A percentile compares a stretch with the other conserved stretches of the same genome.
phyloP scores from a whole-genome alignment of 2,113 vertebrate genomes.

The Perccottus glenii region DNA sequence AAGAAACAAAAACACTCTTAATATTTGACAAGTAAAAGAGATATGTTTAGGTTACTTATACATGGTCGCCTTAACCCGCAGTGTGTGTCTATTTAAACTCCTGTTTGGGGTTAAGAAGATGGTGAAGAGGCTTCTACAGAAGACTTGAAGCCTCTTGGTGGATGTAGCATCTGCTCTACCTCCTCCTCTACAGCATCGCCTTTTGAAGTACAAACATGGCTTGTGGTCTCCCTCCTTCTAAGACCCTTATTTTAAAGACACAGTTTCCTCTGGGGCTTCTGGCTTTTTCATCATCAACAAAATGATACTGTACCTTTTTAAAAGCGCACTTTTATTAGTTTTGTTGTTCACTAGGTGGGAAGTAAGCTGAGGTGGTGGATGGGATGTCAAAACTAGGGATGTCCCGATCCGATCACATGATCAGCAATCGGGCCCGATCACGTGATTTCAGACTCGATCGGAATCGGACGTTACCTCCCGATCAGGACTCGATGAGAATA shows the following conservation, averaged over 20 bases:
- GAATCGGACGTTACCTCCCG: too few species aligned
- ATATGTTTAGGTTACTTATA: background rate
- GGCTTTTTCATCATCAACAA: too few species aligned
- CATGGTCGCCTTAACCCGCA: background rate
- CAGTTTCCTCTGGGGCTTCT: background rate
- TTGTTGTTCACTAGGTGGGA: too few species aligned
- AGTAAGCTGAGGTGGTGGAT: too few species aligned
- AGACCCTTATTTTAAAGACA: conserved; percentile 3
- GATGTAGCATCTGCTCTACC: conserved; percentile 12
- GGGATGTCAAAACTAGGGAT: too few species aligned
- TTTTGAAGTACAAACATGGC: conserved; percentile 23
- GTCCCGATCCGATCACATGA: too few species aligned
- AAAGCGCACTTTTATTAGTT: too few species aligned
- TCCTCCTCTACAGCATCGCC: conserved; percentile 5
- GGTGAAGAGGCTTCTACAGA: background rate
- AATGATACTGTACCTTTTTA: too few species aligned
- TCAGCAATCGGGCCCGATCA: too few species aligned
- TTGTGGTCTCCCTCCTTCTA: background rate
- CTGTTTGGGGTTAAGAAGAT: background rate
- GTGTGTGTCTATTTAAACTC: background rate
- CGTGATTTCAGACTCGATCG: too few species aligned
- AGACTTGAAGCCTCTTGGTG: conserved; percentile 1
- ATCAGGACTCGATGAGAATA: too few species aligned
- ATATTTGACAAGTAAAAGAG: too few species aligned
- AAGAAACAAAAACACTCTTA: background rate